Conservation (phyloP, 2,113 vertebrate species). For the Eclectus roratus region DNA sequence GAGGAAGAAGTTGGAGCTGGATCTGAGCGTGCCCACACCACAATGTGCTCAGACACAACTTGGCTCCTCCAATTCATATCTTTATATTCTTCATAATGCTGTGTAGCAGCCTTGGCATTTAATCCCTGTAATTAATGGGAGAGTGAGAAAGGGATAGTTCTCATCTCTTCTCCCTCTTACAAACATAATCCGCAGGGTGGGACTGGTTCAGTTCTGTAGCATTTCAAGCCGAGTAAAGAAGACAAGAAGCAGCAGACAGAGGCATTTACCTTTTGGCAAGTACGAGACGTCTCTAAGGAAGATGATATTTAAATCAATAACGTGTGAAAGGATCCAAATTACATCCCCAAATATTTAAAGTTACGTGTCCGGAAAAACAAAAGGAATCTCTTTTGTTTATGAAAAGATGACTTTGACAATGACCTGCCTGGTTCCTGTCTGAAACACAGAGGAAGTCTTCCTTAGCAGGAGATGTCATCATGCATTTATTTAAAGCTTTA, state of each 20-base stretch:
- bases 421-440: neutral
- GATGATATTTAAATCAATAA: neutral
- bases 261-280: conserved; percentile 28
- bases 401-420: conserved; percentile 17
- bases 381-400: neutral
- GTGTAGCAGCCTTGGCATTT: neutral
- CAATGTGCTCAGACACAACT: neutral
- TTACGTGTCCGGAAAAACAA: neutral
- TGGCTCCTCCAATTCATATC: neutral
- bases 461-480: neutral
- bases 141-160: neutral
- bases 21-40: accelerated
- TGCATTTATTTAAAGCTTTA: conserved; percentile 55
- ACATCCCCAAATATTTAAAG: neutral
- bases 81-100: neutral
- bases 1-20: neutral
- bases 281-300: neutral
- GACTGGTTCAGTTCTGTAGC: neutral
- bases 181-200: neutral
- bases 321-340: conserved; percentile 11
- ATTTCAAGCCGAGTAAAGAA: neutral
- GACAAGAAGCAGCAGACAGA: conserved; percentile 21
- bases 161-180: neutral
- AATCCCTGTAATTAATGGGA: neutral
- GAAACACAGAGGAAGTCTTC: neutral